Conservation (phyloP, 2,888 invertebrate genomes). For the Sinelater perroti region DNA sequence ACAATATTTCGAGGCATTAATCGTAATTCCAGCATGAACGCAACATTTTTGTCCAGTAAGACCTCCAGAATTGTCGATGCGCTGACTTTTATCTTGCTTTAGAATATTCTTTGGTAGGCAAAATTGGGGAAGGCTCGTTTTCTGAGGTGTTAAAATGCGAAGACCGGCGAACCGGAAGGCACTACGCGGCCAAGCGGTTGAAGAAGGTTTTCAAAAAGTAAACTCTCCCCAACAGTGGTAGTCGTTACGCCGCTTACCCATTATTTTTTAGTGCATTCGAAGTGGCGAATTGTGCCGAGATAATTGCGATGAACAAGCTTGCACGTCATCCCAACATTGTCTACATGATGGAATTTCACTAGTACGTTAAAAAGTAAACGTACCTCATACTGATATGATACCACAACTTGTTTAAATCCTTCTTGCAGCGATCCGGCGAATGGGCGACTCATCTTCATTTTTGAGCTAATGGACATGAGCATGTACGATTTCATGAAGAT, state of each 20-base stretch:
- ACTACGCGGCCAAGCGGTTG: conserved; percentile 71
- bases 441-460: conserved; percentile 69
- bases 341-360: conserved; percentile 69
- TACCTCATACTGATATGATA: conserved; percentile 30
- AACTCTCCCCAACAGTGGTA: too few species aligned
- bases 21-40: conserved; percentile 18
- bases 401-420: conserved; percentile 32
- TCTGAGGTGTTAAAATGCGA: conserved; percentile 74
- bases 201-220: conserved; percentile 69
- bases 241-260: conserved; percentile 9
- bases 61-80: not conserved
- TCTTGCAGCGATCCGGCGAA: conserved; percentile 65
- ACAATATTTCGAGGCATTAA: not conserved
- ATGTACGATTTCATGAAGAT: conserved; percentile 70
- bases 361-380: conserved; percentile 61
- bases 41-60: conserved; percentile 28
- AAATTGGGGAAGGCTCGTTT: conserved; percentile 76
- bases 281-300: conserved; percentile 66
- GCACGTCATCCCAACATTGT: conserved; percentile 69
- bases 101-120: conserved; percentile 71
- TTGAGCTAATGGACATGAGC: conserved; percentile 77
- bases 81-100: conserved; percentile 36
- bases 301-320: conserved; percentile 69
- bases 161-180: conserved; percentile 63
- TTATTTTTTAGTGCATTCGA: conserved; percentile 59